These are phyloP conservation scores for Piaya cayana DNA, from an alignment of 2,113 vertebrate genomes.

Conservation along the genomic window DNA sequence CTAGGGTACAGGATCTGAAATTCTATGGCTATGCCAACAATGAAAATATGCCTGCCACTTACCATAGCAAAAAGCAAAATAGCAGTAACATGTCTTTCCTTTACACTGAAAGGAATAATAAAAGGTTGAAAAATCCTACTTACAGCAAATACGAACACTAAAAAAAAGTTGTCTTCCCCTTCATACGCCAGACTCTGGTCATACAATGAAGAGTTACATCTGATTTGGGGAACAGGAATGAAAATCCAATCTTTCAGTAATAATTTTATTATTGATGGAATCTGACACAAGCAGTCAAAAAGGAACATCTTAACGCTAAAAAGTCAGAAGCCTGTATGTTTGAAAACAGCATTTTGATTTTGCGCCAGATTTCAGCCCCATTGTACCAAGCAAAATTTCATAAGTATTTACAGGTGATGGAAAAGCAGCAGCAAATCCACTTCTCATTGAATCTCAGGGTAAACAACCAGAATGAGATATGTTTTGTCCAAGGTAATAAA, in stretches of 20 bases:
- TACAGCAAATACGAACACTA: not conserved
- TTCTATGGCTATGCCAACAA: not conserved
- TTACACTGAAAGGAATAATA: not conserved
- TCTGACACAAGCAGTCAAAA: not conserved
- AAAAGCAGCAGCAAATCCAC: not conserved
- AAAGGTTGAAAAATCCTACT: not conserved
- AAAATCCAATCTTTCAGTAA: not conserved
- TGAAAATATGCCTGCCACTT: not conserved
- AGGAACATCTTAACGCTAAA: not conserved
- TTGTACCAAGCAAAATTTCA: not conserved
- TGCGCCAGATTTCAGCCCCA: not conserved
- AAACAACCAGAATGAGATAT: conserved; percentile 17
- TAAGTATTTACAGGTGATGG: not conserved
- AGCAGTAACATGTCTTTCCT: not conserved
- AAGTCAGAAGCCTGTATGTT: not conserved
- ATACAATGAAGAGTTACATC: not conserved
- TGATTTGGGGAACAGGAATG: not conserved
- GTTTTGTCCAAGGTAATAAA: not conserved
- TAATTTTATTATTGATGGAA: not conserved
- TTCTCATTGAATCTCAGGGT: not conserved
- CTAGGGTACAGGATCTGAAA: not conserved
- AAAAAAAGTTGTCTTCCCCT: not conserved
- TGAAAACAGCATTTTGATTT: not conserved
- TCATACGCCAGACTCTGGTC: not conserved
- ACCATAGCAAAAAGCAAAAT: not conserved